Evolutionary conservation across 2,797 vertebrate species (phyloP), one percentile per base, ranked within the genome.

Genomic region (Chelonia mydas): DNA sequence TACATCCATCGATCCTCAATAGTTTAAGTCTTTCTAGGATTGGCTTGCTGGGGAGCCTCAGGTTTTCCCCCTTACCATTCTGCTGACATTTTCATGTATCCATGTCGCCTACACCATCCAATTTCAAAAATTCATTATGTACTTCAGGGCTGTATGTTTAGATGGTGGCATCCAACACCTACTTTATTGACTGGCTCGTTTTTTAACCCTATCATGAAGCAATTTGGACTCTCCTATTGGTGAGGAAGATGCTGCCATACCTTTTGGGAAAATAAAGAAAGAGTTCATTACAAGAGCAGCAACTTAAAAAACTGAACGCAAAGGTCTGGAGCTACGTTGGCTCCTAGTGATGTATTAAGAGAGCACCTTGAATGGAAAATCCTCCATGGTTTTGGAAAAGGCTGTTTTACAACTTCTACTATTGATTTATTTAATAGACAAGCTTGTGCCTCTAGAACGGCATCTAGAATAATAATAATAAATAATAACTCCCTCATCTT

Each of bases 351-450:
- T 2, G 51, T 31, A 11, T 77, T 84, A 86, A 33, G 50, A 45
- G 78, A 21, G 54, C 16, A 86, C 37, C 54, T 91, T 2, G 54
- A 49, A 41, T 21, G 77, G 50, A 92, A 92, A 95, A 89, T 85
- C 81, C 93, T 92, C 81, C 76, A 33, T 1, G 9, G n/a, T 27
- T 59, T 81, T 94, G n/a, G 91, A 95, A 97, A 94, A 93, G 91
- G 31, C 27, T 89, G 51, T 61, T 76, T 76, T 80, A 41, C 25
- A 84, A 50, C 28, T 88, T 92, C 81, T 86, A 81, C 45, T 86
- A 89, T 51, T 95, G 76, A 61, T 81, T 95, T 10, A 92, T 47
- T 68, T 87, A 93, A 93, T 68, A 27, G 25, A 92, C 93, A 76
- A 83, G 49, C 27, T 86, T 87, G 65, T 19, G 74, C 3, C 6